These are phyloP conservation scores for Smithornis capensis DNA, from an alignment of 2,113 vertebrate genomes.

Conservation along the genomic window DNA sequence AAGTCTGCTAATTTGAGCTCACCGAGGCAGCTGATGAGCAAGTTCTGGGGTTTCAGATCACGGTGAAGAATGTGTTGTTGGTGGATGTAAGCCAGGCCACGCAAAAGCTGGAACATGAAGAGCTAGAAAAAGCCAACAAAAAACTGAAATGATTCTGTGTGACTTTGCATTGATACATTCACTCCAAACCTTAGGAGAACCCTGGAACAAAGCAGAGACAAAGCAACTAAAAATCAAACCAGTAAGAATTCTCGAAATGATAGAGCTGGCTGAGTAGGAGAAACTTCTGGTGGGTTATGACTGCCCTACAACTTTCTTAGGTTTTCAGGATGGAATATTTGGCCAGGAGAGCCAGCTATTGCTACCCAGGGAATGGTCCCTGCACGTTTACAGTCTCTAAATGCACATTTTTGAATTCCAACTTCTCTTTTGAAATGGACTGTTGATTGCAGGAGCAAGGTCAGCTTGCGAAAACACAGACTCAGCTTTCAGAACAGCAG, in stretches of 20 bases:
- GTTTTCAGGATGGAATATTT: not conserved
- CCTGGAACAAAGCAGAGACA: slow-evolving; percentile 37
- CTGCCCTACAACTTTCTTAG: not conserved
- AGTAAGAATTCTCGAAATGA: not conserved
- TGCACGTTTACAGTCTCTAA: not conserved
- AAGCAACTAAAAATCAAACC: not conserved
- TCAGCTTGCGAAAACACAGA: not conserved
- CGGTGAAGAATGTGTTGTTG: slow-evolving; percentile 86
- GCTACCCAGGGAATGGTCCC: no score
- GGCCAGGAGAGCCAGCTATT: not conserved
- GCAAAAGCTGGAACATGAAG: slow-evolving; percentile 91
- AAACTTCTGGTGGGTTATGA: not conserved
- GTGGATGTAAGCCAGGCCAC: slow-evolving; percentile 87
- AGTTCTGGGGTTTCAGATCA: slow-evolving; percentile 94
- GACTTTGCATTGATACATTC: slow-evolving; percentile 2
- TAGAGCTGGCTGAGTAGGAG: not conserved
- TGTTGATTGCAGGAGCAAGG: not conserved
- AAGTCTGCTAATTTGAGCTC: slow-evolving; percentile 95
- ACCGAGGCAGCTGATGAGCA: slow-evolving; percentile 91
- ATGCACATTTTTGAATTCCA: not conserved
- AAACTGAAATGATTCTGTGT: slow-evolving; percentile 29
- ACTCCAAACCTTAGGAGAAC: slow-evolving; percentile 52
- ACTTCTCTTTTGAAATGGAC: not conserved
- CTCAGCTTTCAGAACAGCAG: not conserved
- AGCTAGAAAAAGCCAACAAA: slow-evolving; percentile 76